Percentiles rank a stretch among this genome's conserved stretches.
Evolutionary conservation across 1,140 invertebrate species (phyloP).

Genomic region (Lordiphosa clarofinis): DNA sequence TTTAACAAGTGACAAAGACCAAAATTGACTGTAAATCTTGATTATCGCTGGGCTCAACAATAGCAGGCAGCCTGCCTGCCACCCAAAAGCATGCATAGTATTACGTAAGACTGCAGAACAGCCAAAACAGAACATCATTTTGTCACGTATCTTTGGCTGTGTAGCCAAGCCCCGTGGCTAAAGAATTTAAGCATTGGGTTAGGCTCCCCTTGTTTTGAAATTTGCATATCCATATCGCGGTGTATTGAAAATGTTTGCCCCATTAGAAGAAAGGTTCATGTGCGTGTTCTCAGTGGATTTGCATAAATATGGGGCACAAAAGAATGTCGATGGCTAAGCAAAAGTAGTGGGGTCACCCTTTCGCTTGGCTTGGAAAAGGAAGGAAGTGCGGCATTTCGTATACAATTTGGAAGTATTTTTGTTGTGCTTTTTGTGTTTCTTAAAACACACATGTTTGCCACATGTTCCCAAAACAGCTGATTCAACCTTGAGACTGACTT

Average conservation of each 20-base stretch:
- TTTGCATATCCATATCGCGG: slow-evolving; percentile 15
- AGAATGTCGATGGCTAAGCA: slow-evolving; percentile 4
- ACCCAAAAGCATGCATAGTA: background rate
- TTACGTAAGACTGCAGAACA: slow-evolving; percentile 9
- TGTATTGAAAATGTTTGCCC: slow-evolving; percentile 7
- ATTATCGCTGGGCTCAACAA: slow-evolving; percentile 5
- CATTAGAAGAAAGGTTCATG: slow-evolving; percentile 6
- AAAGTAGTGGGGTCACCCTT: no score
- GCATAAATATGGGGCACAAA: slow-evolving; percentile 9
- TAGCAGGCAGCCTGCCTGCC: no score
- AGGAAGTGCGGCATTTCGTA: no score
- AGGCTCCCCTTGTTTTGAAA: slow-evolving; percentile 7
- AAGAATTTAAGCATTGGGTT: slow-evolving; percentile 13
- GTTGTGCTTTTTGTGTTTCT: background rate
- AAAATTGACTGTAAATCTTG: slow-evolving; percentile 14
- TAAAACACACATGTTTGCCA: slow-evolving; percentile 21
- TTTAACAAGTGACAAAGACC: slow-evolving; percentile 14
- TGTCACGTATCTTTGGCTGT: slow-evolving; percentile 7
- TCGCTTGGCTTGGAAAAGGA: no score
- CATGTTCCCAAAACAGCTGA: slow-evolving; percentile 28
- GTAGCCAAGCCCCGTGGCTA: slow-evolving; percentile 7
- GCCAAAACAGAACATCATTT: slow-evolving; percentile 1
- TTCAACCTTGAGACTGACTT: slow-evolving; percentile 19
- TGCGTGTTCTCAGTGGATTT: slow-evolving; percentile 13
- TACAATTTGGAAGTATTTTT: background rate